Evolutionary conservation across 2,113 vertebrate species (phyloP), one percentile per base, ranked within the genome.

Genomic region (Protobothrops flavoviridis): DNA sequence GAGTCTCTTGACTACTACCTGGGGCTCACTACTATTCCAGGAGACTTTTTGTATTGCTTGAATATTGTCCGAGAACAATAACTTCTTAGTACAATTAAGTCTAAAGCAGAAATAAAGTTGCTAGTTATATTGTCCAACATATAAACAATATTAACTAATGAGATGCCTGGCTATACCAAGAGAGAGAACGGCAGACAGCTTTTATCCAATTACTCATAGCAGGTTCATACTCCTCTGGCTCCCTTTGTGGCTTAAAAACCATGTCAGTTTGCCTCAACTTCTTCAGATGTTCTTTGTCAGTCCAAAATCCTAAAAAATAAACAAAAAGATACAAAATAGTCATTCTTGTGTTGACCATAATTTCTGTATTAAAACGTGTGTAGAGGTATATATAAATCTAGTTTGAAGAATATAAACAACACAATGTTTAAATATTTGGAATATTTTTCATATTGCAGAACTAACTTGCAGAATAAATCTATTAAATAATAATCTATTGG

Each of bases 221-320:
- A 8, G 93, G 92, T 92, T 92, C 95, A 94, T 99, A 99, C 20
- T 98, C 97, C 93, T 96, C 90, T 0, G 21, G 95, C 50, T 96
- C 93, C 91, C 94, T 96, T 86, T 96, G 97, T 13, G 99, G 99
- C 91, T 98, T 95, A 97, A 99, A 99, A 69, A 98, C 92, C 3
- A 94, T 74, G 64, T 98, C 98, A 0, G 96, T 97, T 90, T 2
- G 94, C 85, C 98, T 98, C 56, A 99, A 97, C 53, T 97, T 98
- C 96, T 98, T 99, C 64, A 99, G 97, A 93, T 99, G 98, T 29
- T 99, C 98, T 89, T 97, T 98, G 95, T 96, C 98, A 92, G 94
- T 97, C 99, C 99, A 99, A 97, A 98, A 98, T 53, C 99, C 99
- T 99, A 95, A 0, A 94, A 94, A 95, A 90, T 53, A 97, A 93